Conservation (phyloP, 1,140 invertebrate genomes). For the Fopius arisanus region DNA sequence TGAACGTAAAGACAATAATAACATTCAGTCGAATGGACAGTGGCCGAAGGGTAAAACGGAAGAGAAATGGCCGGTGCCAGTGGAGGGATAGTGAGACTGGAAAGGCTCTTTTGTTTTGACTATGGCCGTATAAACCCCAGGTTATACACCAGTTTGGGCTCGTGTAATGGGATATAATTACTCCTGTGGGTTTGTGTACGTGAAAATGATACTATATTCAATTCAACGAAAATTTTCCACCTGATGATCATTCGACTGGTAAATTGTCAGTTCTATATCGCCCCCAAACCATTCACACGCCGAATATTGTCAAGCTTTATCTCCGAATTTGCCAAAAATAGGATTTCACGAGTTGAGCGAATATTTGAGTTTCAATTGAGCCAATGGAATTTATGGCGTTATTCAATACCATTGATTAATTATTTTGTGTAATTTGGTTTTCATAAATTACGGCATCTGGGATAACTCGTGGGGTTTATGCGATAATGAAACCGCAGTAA, state of each 20-base stretch:
- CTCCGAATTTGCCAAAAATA: not conserved
- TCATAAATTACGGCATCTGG: not conserved
- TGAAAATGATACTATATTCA: constrained; percentile 2
- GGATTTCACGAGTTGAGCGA: not conserved
- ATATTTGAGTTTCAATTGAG: not conserved
- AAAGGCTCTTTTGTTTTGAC: constrained; percentile 21
- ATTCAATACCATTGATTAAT: not conserved
- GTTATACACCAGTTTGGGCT: not conserved
- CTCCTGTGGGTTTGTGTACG: not conserved
- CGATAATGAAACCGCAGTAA: too few species aligned
- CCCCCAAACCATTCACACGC: not conserved
- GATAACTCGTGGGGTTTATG: not conserved
- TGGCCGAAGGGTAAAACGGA: constrained; percentile 12
- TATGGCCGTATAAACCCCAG: not conserved
- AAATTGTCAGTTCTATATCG: constrained; percentile 2
- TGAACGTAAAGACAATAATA: constrained; percentile 39
- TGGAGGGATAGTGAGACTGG: constrained; percentile 3
- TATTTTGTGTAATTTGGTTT: not conserved
- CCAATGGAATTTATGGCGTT: not conserved
- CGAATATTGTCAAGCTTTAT: not conserved
- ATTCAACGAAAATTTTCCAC: constrained; percentile 9
- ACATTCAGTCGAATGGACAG: constrained; percentile 29
- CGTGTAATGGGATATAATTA: constrained; percentile 8
- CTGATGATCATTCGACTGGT: constrained; percentile 13
- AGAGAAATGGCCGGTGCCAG: constrained; percentile 15